Base-by-base conservation (phyloP, 1,140 invertebrate genomes). In the Lysiphlebus fabarum region DNA sequence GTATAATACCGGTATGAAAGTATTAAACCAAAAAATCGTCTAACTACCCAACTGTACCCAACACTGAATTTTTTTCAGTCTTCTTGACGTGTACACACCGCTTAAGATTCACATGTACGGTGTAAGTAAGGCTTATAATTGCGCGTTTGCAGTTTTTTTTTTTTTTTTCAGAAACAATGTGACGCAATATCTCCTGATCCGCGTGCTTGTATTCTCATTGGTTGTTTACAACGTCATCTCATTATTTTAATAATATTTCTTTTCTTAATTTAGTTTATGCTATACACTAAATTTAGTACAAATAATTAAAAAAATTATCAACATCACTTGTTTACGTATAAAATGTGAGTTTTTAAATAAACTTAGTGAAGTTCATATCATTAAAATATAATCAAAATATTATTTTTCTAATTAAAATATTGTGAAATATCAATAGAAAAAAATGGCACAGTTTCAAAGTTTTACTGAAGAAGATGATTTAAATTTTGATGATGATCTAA, bases 401-500 rank as follows among this genome's bases (percentile, higher is more conserved):
- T 61, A 58, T 53, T 43, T 56, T 55, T 4, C 26, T 7, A 37
- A 17, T 34, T 9, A 44, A 42, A 41, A 7, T 36, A 56, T 33
- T 48, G 11, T 47, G 34, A 8, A 55, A 53, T 55, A 37, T 4
- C 37, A 47, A 45, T n/a, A n/a, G 40, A 37, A 38, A 42, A 44
- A 33, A 50, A 36, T 41, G 51, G n/a, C 10, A 36, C 74, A 76
- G 56, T 78, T 77, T 56, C 62, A 71, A 0, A 70, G 64, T 65
- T 77, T 75, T 55, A 62, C 73, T 37, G 54, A 70, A 1, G 64
- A 60, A 59, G 75, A 77, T 55, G 70, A 58, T 33, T 77, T 79
- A 40, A 74, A 76, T 67, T 70, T 79, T 7, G 78, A 76, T 43
- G 76, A 77, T 69, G 70, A n/a, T 78, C 57, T 67, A n/a, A n/a